These are phyloP conservation scores for Mellilla xanthometata DNA, from an alignment of 2,888 invertebrate species.

Conservation along the genomic window DNA sequence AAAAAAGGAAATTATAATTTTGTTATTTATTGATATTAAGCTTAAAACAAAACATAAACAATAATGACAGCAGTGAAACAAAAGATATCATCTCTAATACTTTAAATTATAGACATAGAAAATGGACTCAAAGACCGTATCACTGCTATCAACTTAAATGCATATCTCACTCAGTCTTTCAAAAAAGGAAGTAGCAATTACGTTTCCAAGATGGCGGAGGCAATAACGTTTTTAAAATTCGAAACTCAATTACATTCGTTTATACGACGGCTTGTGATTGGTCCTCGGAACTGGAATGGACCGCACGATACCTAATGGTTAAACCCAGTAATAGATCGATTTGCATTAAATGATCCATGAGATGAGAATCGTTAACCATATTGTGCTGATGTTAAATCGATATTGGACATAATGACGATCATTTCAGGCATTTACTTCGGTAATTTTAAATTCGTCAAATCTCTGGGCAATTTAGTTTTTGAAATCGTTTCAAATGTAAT, in stretches of 20 bases:
- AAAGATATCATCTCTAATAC: slow-evolving; percentile 51
- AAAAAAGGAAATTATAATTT: too few relatives aligned
- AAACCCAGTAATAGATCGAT: slow-evolving; percentile 72
- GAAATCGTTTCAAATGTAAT: slow-evolving; percentile 14
- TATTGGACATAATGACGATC: slow-evolving; percentile 44
- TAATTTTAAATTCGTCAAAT: slow-evolving; percentile 34
- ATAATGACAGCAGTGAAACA: too few relatives aligned
- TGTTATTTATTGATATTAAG: too few relatives aligned
- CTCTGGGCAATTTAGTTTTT: slow-evolving; percentile 12
- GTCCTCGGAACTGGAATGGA: slow-evolving; percentile 35
- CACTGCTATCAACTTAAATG: slow-evolving; percentile 40
- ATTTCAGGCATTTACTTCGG: slow-evolving; percentile 49
- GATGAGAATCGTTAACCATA: slow-evolving; percentile 71
- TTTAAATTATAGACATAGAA: slow-evolving; percentile 49
- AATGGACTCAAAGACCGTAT: slow-evolving; percentile 40
- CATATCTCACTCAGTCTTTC: slow-evolving; percentile 23
- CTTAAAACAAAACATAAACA: too few relatives aligned
- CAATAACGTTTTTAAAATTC: slow-evolving; percentile 66
- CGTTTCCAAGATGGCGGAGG: slow-evolving; percentile 58
- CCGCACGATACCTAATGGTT: slow-evolving; percentile 50
- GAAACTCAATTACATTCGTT: slow-evolving; percentile 69
- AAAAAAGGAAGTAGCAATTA: slow-evolving; percentile 55
- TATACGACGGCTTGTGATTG: slow-evolving; percentile 62
- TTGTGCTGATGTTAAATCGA: slow-evolving; percentile 55
- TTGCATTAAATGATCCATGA: slow-evolving; percentile 77